Conservation (phyloP, 2,113 vertebrate genomes). For the Macroglossus sobrinus region DNA sequence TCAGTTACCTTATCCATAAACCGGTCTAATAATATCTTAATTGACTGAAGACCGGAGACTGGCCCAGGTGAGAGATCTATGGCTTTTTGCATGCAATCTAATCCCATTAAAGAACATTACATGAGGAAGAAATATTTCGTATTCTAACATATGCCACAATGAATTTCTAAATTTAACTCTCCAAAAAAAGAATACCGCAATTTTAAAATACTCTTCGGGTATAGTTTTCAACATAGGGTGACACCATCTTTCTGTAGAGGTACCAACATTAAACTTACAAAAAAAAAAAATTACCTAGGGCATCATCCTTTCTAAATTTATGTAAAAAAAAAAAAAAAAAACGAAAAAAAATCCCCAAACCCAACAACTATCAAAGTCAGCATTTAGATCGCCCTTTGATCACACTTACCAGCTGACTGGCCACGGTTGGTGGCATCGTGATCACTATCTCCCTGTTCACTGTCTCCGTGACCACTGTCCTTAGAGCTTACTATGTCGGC, state of each 20-base stretch:
- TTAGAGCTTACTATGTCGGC: conserved; percentile 99
- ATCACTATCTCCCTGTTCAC: conserved; percentile 98
- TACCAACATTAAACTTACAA: not conserved
- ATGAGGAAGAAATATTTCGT: not conserved
- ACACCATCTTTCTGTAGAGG: not conserved
- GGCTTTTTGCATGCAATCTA: not conserved
- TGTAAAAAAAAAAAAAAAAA: not conserved
- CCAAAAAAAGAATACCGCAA: not conserved
- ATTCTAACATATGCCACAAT: not conserved
- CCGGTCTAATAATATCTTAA: not conserved
- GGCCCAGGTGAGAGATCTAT: not conserved
- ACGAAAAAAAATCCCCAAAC: too few relatives aligned
- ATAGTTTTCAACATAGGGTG: not conserved
- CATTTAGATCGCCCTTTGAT: conserved; percentile 69
- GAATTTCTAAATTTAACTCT: not conserved
- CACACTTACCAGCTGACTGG: conserved; percentile 94
- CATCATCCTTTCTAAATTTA: conserved; percentile 42
- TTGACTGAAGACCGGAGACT: not conserved
- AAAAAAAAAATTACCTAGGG: not conserved
- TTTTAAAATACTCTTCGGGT: not conserved
- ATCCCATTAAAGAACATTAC: not conserved
- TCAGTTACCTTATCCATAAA: conserved; percentile 1
- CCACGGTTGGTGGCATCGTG: conserved; percentile 98
- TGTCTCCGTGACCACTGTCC: conserved; percentile 99
- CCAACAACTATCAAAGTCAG: not conserved